These are phyloP conservation scores for Peromyscus eremicus DNA, from an alignment of 2,797 vertebrate species.

Conservation along the genomic window DNA sequence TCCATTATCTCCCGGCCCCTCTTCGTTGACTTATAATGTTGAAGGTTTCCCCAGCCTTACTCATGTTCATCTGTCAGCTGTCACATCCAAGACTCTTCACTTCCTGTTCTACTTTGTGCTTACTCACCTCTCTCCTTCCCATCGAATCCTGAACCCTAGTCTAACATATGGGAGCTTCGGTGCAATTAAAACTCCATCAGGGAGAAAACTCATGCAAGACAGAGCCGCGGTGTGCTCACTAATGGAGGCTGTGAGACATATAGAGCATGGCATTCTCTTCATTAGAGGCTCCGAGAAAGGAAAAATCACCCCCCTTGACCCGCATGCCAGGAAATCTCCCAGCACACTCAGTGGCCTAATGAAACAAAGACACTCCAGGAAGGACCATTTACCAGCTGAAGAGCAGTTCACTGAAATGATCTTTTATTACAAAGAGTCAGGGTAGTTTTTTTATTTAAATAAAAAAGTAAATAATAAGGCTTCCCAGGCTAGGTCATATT, in stretches of 20 bases:
- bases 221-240: not conserved
- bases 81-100: not conserved
- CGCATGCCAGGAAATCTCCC: not conserved
- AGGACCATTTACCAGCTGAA: not conserved
- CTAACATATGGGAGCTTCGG: not conserved
- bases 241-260: not conserved
- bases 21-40: not conserved
- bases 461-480: not conserved
- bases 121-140: not conserved
- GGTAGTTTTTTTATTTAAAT: not conserved
- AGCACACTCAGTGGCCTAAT: accelerated
- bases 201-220: not conserved
- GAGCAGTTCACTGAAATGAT: not conserved
- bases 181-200: slow-evolving; percentile 47
- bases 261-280: not conserved
- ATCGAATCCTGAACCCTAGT: not conserved
- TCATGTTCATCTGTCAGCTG: not conserved
- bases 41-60: not conserved
- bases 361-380: not conserved
- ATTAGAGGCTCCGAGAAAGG: not conserved
- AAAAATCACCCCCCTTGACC: not conserved
- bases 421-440: not conserved
- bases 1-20: not conserved
- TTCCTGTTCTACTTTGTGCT: not conserved
- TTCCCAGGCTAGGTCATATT: not conserved